phyloP scores from a whole-genome alignment of 2,797 vertebrate genomes.

The Hippopotamyrus pictus region DNA sequence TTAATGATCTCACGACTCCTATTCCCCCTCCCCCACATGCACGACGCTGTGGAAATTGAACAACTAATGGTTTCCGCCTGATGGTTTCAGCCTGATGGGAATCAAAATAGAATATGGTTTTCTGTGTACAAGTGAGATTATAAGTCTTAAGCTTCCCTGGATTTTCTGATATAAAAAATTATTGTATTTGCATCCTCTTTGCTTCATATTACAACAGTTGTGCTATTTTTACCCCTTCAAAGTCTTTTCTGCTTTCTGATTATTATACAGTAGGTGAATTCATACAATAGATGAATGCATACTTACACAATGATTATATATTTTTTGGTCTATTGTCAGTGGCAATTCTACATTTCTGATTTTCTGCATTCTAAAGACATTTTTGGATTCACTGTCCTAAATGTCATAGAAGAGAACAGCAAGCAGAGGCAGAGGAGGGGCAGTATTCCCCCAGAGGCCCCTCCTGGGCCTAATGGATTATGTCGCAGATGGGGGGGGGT shows the following conservation, averaged over 20 bases:
- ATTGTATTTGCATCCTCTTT: not conserved
- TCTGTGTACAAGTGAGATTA: not conserved
- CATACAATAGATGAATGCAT: not conserved
- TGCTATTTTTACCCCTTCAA: not conserved
- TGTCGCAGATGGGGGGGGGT: not conserved
- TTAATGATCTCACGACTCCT: conserved; percentile 2
- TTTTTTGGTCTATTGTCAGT: not conserved
- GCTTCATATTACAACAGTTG: not conserved
- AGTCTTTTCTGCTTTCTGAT: not conserved
- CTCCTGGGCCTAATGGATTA: not conserved
- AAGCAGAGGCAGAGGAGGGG: not conserved
- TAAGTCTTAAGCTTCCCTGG: not conserved
- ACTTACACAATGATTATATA: not conserved
- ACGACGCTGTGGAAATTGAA: not conserved
- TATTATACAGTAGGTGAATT: not conserved
- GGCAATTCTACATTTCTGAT: not conserved
- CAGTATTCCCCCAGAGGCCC: not conserved
- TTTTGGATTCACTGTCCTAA: not conserved
- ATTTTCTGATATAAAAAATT: not conserved
- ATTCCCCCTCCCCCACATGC: not conserved
- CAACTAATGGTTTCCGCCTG: not conserved
- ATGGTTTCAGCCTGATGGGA: conserved; percentile 3
- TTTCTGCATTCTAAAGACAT: not conserved
- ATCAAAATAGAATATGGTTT: not conserved
- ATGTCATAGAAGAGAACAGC: not conserved